Base-by-base conservation (phyloP, 2,113 vertebrate genomes). In the Apeltes quadracus region DNA sequence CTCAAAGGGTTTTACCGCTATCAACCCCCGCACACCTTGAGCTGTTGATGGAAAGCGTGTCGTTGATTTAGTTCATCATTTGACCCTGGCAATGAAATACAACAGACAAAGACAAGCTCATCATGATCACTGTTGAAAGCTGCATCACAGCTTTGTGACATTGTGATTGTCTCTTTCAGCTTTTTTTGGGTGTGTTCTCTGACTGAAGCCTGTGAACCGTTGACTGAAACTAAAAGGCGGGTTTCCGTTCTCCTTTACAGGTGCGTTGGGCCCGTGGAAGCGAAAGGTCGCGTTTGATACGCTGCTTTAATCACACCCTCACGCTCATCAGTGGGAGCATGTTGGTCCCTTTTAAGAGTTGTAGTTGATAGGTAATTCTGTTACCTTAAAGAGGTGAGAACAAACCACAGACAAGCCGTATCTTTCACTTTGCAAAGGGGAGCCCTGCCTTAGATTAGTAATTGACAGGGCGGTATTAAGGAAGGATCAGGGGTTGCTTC, bases 301-400 rank as follows among this genome's bases (percentile, higher is more conserved):
- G 79, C 39, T 57, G 41, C 79, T 82, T 75, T 71, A 77, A 66
- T 78, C 68, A 79, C 22, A 39, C 1, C 20, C 58, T 56, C 18
- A 27, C 7, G 27, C 61, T 80, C 76, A 75, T 64, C 61, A 78
- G 43, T 57, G 50, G 56, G 43, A 69, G 63, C 50, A 84, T 44
- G 41, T 23, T 44, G n/a, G 58, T 36, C 67, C 76, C 5, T 27
- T 50, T 73, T 25, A 68, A 62, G 51, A 63, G 9, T n/a, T n/a
- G n/a, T n/a, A n/a, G n/a, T n/a, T n/a, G n/a, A n/a, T n/a, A n/a
- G n/a, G n/a, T n/a, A n/a, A n/a, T n/a, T n/a, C n/a, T n/a, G n/a
- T n/a, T n/a, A n/a, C n/a, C n/a, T n/a, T n/a, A n/a, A n/a, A n/a
- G n/a, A n/a, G n/a, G n/a, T n/a, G n/a, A n/a, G n/a, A n/a, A n/a